Base-by-base conservation (phyloP, 2,113 vertebrate genomes). In the Pluvialis apricaria region DNA sequence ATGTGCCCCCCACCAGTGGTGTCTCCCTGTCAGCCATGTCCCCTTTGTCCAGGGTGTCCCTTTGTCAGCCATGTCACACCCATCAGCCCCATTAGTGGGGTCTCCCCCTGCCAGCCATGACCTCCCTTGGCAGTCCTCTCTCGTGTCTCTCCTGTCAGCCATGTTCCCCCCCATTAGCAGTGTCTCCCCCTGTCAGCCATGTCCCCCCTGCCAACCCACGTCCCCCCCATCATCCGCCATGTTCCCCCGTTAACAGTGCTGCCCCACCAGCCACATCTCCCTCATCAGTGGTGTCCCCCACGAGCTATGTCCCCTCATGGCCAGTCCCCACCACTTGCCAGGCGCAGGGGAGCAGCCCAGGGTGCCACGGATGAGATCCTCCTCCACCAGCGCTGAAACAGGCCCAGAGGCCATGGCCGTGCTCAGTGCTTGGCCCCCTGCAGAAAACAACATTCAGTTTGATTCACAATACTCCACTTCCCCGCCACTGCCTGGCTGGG, bases 351-450 rank as follows among this genome's bases (percentile, higher is more conserved):
- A 65, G 9, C 68, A 49, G 68, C 47, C 31, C 73, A 25, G n/a
- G 44, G 29, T 2, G 3, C 42, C 6, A 0, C 7, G 3, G 0
- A 0, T 21, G 45, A 40, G 16, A 24, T 60, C 16, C 24, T 57
- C 26, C n/a, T n/a, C 26, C 71, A 16, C 2, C 38, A 31, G 45
- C 44, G 66, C 21, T 25, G 15, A 1, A 4, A 3, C 11, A 10
- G 24, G 26, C 34, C 60, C 34, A 52, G 45, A 3, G 1, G 55
- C 38, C 32, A 22, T 5, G 55, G 54, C 32, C 44, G 14, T 1
- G 0, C 12, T 47, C 9, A 0, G 3, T 57, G 72, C 45, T 73
- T 54, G 42, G 11, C 13, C 5, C 13, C 5, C 22, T 42, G 40
- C 0, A 7, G 45, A 66, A 86, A 89, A 49, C 77, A 32, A 17